Percentiles rank a stretch among this genome's conserved stretches.
These are phyloP conservation scores for Drosophila subpulchrella DNA, from an alignment of 1,140 invertebrate species.

Conservation along the genomic window DNA sequence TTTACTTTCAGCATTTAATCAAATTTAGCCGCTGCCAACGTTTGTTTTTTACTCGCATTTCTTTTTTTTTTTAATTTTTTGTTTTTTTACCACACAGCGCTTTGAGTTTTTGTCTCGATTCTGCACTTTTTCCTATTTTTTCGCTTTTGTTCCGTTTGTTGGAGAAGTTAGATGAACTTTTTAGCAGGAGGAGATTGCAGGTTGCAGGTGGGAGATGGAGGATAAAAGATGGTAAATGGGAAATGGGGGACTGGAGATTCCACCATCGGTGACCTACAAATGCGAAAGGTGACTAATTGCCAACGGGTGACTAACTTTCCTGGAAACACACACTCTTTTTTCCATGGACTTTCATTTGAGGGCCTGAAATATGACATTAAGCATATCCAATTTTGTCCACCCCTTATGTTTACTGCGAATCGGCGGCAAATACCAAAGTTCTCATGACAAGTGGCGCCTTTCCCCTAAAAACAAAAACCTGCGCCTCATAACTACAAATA, in stretches of 20 bases:
- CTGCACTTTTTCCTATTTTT: not conserved
- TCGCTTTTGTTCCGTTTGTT: constrained; percentile 2
- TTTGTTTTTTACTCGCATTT: constrained; percentile 55
- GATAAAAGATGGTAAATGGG: too few relatives aligned
- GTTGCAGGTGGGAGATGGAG: constrained; percentile 4
- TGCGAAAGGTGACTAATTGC: constrained; percentile 6
- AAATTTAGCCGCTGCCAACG: constrained; percentile 67
- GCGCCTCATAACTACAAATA: too few relatives aligned
- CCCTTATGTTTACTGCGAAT: too few relatives aligned
- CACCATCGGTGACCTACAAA: constrained; percentile 6
- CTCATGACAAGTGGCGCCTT: too few relatives aligned
- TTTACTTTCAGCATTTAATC: constrained; percentile 79
- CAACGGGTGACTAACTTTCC: not conserved
- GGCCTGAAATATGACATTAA: too few relatives aligned
- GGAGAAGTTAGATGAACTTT: constrained; percentile 20
- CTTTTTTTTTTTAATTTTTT: constrained; percentile 60
- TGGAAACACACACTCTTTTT: not conserved
- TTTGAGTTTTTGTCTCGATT: constrained; percentile 30
- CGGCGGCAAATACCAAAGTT: too few relatives aligned
- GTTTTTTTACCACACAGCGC: constrained; percentile 68
- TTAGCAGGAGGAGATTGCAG: not conserved
- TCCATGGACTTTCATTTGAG: too few relatives aligned
- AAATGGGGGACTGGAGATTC: not conserved
- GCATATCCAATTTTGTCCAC: too few relatives aligned
- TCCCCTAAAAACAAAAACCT: too few relatives aligned